Base-by-base conservation (phyloP, 2,888 invertebrate genomes). In the Agrotis ipsilon region DNA sequence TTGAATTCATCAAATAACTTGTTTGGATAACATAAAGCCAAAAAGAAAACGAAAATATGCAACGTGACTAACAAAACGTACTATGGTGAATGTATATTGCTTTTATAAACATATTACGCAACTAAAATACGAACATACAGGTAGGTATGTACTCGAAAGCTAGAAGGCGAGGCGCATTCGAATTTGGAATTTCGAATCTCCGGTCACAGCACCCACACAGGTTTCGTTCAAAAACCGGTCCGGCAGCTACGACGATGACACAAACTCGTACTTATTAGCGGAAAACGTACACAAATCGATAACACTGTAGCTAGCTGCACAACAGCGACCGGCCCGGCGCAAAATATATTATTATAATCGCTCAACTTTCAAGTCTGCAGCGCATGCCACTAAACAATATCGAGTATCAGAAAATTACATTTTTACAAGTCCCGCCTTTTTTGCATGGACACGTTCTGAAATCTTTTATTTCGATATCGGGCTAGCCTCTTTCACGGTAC, bases 231-330 rank as follows among this genome's bases (percentile, higher is more conserved):
- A 83, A 92, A 94, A 95, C 95, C 94, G 94, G 94, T 94, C 91
- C 87, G 85, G 83, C 84, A 85, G 86, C 88, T 72, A 86, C 86
- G 81, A 84, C 91, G 92, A 92, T 94, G 93, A 94, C 93, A 94
- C 93, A 94, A 94, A 95, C 92, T 93, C 87, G 91, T 89, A 92
- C 92, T 94, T 95, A 95, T 94, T 94, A 94, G 94, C 92, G 91
- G 87, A 92, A 94, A 94, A 94, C 92, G 92, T 94, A 94, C 87
- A 95, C 93, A 94, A 95, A 95, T 95, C 94, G 93, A 95, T 95
- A 95, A 92, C 89, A 92, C 86, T 88, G 77, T 76, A 85, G 75
- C 84, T 88, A 89, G 87, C 82, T 90, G 87, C 90, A 89, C 86
- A 88, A 89, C 82, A 88, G 70, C 69, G 68, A 68, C 65, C 78